Evolutionary conservation across 2,888 invertebrate species (phyloP).

Genomic region (Sarcophaga caerulescens): DNA sequence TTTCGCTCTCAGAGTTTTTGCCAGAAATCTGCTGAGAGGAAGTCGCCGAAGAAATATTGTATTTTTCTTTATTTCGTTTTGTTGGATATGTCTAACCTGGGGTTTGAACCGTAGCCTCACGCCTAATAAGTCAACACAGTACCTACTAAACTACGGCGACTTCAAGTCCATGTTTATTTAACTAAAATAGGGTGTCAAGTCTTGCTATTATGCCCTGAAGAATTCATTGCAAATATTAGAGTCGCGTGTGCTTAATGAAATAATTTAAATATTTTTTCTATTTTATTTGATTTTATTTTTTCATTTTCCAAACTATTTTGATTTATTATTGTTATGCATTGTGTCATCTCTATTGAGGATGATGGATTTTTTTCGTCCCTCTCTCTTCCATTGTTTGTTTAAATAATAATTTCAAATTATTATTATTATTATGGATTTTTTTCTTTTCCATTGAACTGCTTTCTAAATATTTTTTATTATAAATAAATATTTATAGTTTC

Average conservation of each 20-base stretch:
- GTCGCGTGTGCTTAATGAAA: constrained; percentile 41
- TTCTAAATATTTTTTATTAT: constrained; percentile 14
- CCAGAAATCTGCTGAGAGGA: too few relatives aligned
- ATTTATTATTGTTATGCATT: constrained; percentile 35
- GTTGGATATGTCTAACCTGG: too few relatives aligned
- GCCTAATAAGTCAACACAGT: too few relatives aligned
- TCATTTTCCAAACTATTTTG: constrained; percentile 35
- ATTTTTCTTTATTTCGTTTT: too few relatives aligned
- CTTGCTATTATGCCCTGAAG: neutral
- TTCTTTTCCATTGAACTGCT: constrained; percentile 21
- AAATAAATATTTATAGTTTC: neutral
- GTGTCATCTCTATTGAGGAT: constrained; percentile 21
- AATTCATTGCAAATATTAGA: neutral
- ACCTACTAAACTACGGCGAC: too few relatives aligned
- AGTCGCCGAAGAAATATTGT: too few relatives aligned
- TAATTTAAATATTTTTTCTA: constrained; percentile 30
- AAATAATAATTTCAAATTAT: constrained; percentile 18
- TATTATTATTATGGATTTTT: neutral
- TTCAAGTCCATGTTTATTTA: neutral
- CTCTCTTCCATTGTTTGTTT: neutral
- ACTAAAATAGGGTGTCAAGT: neutral
- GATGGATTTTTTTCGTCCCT: neutral
- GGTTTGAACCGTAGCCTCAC: too few relatives aligned
- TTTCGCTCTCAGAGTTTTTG: too few relatives aligned
- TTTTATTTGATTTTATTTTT: too few relatives aligned